phyloP scores from a whole-genome alignment of 1,140 invertebrate genomes.

The Aphaenogaster floridana region DNA sequence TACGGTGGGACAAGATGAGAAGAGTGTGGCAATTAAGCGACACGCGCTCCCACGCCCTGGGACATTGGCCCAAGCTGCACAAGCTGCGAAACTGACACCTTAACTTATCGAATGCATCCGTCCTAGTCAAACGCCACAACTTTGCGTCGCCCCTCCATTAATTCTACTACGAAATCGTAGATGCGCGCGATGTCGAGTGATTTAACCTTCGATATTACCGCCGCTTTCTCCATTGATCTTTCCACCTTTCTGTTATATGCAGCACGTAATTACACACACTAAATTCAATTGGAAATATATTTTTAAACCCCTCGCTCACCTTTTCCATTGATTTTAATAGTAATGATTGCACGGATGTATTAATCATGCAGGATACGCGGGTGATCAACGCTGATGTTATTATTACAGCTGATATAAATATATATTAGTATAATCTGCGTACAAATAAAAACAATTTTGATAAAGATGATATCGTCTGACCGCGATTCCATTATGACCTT shows the following conservation, averaged over 20 bases:
- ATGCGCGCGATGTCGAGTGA: neutral
- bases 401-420: neutral
- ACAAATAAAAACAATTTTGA: neutral
- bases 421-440: neutral
- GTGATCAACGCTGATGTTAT: neutral
- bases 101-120: slow-evolving; percentile 41
- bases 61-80: slow-evolving; percentile 53
- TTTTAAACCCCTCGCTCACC: neutral
- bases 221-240: neutral
- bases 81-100: slow-evolving; percentile 51
- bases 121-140: slow-evolving; percentile 12
- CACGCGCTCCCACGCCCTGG: slow-evolving; percentile 57
- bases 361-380: neutral
- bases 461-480: slow-evolving; percentile 4
- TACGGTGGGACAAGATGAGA: slow-evolving; percentile 26
- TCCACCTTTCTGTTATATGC: neutral
- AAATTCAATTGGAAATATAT: slow-evolving; percentile 18
- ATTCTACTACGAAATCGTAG: neutral
- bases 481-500: neutral
- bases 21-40: slow-evolving; percentile 60
- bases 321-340: neutral
- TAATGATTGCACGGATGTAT: neutral
- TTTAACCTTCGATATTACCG: neutral
- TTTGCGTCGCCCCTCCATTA: neutral
- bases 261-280: neutral